A percentile compares a stretch with the other conserved stretches of the same genome.
Evolutionary conservation across 2,797 vertebrate genomes (phyloP).

Genomic region (Mormyrops attenuatus): DNA sequence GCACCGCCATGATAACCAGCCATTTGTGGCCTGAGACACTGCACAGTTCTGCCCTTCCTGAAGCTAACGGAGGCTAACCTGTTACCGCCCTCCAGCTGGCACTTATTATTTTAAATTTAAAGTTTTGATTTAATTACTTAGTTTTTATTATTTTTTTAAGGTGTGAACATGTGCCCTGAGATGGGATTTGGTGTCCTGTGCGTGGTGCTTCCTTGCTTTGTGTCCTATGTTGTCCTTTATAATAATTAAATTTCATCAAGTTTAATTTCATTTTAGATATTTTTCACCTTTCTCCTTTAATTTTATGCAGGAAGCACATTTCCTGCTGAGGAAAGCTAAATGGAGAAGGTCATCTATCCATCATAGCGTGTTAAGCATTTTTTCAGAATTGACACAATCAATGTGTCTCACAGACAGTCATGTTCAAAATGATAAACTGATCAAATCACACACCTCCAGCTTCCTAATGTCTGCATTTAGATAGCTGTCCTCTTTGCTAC

Average conservation of each 20-base stretch:
- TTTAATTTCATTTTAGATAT: neutral
- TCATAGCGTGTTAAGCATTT: neutral
- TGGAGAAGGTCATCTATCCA: neutral
- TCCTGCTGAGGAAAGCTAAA: neutral
- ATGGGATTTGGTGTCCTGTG: neutral
- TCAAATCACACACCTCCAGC: slow-evolving; percentile 51
- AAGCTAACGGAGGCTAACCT: neutral
- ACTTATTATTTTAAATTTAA: neutral
- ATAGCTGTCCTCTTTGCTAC: slow-evolving; percentile 14
- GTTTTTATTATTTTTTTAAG: neutral
- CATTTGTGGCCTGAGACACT: neutral
- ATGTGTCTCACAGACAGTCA: slow-evolving; percentile 46
- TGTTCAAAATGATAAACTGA: slow-evolving; percentile 51
- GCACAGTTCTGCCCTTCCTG: neutral
- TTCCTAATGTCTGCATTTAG: slow-evolving; percentile 35
- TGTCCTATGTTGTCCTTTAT: neutral
- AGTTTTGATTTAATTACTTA: neutral
- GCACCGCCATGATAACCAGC: neutral
- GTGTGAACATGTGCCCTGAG: neutral
- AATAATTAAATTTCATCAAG: neutral
- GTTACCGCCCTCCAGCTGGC: neutral
- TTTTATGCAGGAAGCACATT: neutral
- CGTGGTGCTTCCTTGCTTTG: neutral
- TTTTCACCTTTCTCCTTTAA: neutral
- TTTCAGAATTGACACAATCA: slow-evolving; percentile 46